Evolutionary conservation across 2,113 vertebrate species (phyloP), one percentile per base, ranked within the genome.

Genomic region (Scortum barcoo): DNA sequence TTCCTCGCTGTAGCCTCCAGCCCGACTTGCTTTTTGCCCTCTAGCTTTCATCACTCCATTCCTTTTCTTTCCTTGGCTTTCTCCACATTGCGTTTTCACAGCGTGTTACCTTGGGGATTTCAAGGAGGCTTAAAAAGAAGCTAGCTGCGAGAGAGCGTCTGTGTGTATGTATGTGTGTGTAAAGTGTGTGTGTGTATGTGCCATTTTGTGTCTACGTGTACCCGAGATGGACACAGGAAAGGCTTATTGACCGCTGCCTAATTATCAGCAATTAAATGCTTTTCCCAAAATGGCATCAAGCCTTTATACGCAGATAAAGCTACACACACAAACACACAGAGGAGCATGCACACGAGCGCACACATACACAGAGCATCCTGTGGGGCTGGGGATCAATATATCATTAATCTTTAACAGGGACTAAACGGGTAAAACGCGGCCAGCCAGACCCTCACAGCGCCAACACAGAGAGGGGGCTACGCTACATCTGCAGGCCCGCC

Each of bases 391-490:
- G 88, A 95, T 94, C 94, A 89, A 95, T 95, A 93, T 80, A 86
- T 92, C 91, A 95, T 95, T 93, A 94, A 95, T 93, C 93, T 94
- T 95, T 95, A 93, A 95, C 90, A 82, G 84, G 85, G 88, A 92
- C 93, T 94, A 95, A 95, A 94, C 84, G 88, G 88, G 90, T 87
- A 88, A 94, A 93, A 91, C 20, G 57, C 42, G 33, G 71, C 76
- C 88, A 72, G 90, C n/a, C 90, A 89, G 88, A 90, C 90, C 88
- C 88, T 93, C 79, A 58, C 85, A 91, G 90, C 19, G 77, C 70
- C 44, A 60, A 72, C 83, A 81, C 88, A 84, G 81, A 85, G 94
- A 92, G 87, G 94, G 95, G 95, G 96, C 87, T 93, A 95, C 93
- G 91, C 74, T 91, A 89, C 91, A 90, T 86, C 82, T 87, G 95